A percentile compares a stretch with the other conserved stretches of the same genome.
phyloP scores from a whole-genome alignment of 2,888 invertebrate species.

The Cataglyphis albicans region DNA sequence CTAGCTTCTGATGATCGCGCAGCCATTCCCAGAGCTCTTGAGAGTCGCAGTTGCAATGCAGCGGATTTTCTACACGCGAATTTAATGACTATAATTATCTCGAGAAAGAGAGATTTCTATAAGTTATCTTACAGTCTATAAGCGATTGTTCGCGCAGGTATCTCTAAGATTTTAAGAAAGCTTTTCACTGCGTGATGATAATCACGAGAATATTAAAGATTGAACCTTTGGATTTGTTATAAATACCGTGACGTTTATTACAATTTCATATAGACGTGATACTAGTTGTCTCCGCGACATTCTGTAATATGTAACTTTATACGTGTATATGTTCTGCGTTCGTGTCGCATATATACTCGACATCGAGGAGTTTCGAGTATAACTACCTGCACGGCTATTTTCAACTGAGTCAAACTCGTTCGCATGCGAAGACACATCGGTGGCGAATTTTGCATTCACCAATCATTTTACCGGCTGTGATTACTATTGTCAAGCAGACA shows the following conservation, averaged over 20 bases:
- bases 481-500: slow-evolving; percentile 40
- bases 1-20: slow-evolving; percentile 93
- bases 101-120: background rate
- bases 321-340: background rate
- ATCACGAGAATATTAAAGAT: background rate
- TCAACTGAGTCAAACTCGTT: slow-evolving; percentile 35
- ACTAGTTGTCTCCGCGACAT: background rate
- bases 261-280: slow-evolving; percentile 17
- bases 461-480: slow-evolving; percentile 38
- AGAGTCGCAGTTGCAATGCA: slow-evolving; percentile 95
- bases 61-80: slow-evolving; percentile 92
- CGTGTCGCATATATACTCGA: slow-evolving; percentile 34
- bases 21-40: slow-evolving; percentile 97
- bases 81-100: slow-evolving; percentile 29
- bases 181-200: background rate
- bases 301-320: slow-evolving; percentile 23
- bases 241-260: slow-evolving; percentile 16
- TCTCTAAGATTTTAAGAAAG: background rate
- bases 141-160: background rate
- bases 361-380: slow-evolving; percentile 39
- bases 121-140: background rate
- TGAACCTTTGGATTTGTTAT: background rate
- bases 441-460: slow-evolving; percentile 46
- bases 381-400: slow-evolving; percentile 42
- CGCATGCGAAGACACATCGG: slow-evolving; percentile 36